phyloP scores from a whole-genome alignment of 2,113 vertebrate species.

The Thoracochromis brauschi region DNA sequence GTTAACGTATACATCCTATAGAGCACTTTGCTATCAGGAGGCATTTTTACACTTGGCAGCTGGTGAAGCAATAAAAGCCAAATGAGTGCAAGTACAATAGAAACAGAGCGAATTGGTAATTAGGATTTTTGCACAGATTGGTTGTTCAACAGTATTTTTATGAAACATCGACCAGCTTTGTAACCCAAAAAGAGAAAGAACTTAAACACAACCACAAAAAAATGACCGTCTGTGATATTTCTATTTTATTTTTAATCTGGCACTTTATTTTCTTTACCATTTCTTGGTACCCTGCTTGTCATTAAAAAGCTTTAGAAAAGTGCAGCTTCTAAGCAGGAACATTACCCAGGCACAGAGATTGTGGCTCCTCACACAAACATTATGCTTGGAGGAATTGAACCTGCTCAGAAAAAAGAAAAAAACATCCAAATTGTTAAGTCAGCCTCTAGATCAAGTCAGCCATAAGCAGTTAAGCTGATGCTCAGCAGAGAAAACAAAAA shows the following conservation, averaged over 20 bases:
- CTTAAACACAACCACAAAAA: not conserved
- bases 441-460: not conserved
- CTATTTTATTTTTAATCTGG: not conserved
- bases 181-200: not conserved
- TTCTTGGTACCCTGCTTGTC: not conserved
- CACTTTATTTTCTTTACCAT: not conserved
- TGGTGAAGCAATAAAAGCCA: not conserved
- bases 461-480: slow-evolving; percentile 6
- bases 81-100: not conserved
- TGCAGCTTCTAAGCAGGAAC: not conserved
- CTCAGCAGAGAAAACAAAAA: not conserved
- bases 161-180: not conserved
- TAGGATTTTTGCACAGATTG: not conserved
- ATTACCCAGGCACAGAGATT: not conserved
- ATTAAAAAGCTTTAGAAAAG: not conserved
- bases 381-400: not conserved
- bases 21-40: not conserved
- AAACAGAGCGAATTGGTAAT: fast-evolving
- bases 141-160: not conserved
- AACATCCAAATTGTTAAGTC: not conserved
- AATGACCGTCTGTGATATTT: not conserved
- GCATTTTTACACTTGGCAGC: not conserved
- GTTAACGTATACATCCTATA: not conserved
- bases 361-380: not conserved
- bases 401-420: not conserved